Percentiles rank a stretch among this genome's conserved stretches.
Conservation (phyloP, 2,888 invertebrate genomes). For the Cyrtodaria siliqua region DNA sequence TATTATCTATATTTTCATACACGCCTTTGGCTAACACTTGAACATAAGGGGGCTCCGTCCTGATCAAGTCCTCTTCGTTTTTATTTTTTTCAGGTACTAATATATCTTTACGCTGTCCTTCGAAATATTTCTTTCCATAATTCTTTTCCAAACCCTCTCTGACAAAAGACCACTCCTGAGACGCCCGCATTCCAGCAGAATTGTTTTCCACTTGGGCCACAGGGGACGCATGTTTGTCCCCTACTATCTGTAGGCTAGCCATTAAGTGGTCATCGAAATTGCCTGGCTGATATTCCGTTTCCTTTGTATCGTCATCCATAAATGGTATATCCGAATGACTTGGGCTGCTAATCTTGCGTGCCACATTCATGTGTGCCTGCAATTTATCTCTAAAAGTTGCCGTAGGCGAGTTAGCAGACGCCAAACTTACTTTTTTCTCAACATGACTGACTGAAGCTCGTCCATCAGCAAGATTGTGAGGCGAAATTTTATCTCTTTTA, state of each 20-base stretch:
- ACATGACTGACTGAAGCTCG: background rate
- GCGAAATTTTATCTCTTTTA: background rate
- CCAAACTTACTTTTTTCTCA: background rate
- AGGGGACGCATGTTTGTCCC: conserved; percentile 37
- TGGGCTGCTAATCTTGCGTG: conserved; percentile 12
- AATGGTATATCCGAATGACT: conserved; percentile 55
- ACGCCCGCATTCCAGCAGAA: conserved; percentile 27
- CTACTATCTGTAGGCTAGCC: conserved; percentile 68
- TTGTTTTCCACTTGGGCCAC: conserved; percentile 8
- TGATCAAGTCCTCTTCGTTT: background rate
- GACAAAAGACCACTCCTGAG: conserved; percentile 75
- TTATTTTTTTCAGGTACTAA: conserved; percentile 14
- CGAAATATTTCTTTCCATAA: conserved; percentile 69
- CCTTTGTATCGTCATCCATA: conserved; percentile 54
- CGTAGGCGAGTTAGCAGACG: background rate
- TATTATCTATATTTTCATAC: conserved; percentile 17
- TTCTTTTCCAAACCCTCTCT: conserved; percentile 60
- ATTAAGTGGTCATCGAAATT: conserved; percentile 71
- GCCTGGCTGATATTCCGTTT: conserved; percentile 58
- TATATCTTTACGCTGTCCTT: conserved; percentile 68
- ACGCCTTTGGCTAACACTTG: conserved; percentile 14
- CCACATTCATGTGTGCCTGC: conserved; percentile 42
- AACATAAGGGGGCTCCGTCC: conserved; percentile 16
- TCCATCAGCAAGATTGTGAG: background rate
- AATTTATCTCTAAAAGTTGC: conserved; percentile 48